Evolutionary conservation across 1,140 invertebrate species (phyloP).

Genomic region (Halyomorpha halys): DNA sequence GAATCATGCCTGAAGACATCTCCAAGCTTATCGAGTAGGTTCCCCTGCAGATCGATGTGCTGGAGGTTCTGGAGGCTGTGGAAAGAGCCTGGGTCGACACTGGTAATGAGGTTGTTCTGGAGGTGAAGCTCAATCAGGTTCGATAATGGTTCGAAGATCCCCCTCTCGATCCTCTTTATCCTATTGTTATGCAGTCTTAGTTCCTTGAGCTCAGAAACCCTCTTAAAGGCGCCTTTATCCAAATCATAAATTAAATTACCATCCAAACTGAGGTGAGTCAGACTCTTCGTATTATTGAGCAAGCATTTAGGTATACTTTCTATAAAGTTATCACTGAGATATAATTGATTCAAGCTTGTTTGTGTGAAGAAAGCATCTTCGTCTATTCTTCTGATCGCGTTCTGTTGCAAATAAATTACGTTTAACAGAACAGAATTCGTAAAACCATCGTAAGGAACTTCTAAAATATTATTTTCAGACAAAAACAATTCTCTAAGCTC

Average conservation of each 20-base stretch:
- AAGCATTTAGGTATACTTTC: constrained; percentile 59
- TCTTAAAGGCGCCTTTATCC: constrained; percentile 65
- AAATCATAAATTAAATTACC: constrained; percentile 78
- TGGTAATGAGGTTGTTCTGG: constrained; percentile 72
- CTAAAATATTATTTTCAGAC: constrained; percentile 82
- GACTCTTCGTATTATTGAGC: constrained; percentile 58
- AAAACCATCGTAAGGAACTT: constrained; percentile 71
- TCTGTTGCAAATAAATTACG: constrained; percentile 78
- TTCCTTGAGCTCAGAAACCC: constrained; percentile 60
- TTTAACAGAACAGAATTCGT: constrained; percentile 60
- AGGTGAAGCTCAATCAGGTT: constrained; percentile 72
- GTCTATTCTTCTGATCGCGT: constrained; percentile 69
- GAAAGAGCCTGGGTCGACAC: constrained; percentile 73
- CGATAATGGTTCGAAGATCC: constrained; percentile 69
- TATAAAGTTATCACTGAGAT: constrained; percentile 79
- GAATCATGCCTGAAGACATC: constrained; percentile 66
- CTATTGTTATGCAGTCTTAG: constrained; percentile 80
- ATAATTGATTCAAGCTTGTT: constrained; percentile 64
- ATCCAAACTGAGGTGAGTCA: constrained; percentile 78
- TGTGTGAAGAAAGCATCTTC: constrained; percentile 58
- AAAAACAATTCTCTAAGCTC: constrained; percentile 69
- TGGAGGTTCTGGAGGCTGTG: constrained; percentile 70
- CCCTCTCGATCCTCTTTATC: constrained; percentile 57
- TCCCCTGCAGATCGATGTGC: constrained; percentile 78
- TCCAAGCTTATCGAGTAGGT: constrained; percentile 61